These are phyloP conservation scores for Natator depressus DNA, from an alignment of 2,113 vertebrate species.

Conservation along the genomic window DNA sequence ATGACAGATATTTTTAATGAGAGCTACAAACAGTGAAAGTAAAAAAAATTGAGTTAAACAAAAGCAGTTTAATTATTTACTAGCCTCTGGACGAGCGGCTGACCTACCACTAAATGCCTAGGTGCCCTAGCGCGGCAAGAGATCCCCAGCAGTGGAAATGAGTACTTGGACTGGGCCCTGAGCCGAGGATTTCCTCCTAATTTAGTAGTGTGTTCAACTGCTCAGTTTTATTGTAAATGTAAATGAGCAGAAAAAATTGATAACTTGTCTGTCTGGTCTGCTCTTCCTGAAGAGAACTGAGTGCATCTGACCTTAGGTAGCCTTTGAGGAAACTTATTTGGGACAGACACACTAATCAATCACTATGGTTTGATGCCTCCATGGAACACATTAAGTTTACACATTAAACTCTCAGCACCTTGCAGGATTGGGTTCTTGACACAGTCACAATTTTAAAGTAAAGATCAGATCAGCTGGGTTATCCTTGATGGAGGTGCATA, in stretches of 20 bases:
- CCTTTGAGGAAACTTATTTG: not conserved
- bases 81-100: not conserved
- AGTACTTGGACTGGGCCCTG: fast-evolving
- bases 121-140: not conserved
- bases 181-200: not conserved
- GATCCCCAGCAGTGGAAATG: fast-evolving
- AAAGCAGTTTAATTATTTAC: not conserved
- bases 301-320: not conserved
- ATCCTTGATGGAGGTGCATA: not conserved
- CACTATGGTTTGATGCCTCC: not conserved
- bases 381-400: not conserved
- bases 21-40: too few relatives aligned
- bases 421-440: not conserved
- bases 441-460: not conserved
- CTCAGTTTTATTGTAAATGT: not conserved
- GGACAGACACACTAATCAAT: not conserved
- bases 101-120: not conserved
- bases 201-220: not conserved
- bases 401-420: not conserved
- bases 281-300: not conserved
- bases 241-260: fast-evolving
- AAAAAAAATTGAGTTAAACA: not conserved
- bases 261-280: not conserved
- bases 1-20: not conserved
- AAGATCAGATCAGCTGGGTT: not conserved